A percentile compares a stretch with the other conserved stretches of the same genome.
Conservation (phyloP, 2,888 invertebrate genomes). For the Heteropelma amictum region DNA sequence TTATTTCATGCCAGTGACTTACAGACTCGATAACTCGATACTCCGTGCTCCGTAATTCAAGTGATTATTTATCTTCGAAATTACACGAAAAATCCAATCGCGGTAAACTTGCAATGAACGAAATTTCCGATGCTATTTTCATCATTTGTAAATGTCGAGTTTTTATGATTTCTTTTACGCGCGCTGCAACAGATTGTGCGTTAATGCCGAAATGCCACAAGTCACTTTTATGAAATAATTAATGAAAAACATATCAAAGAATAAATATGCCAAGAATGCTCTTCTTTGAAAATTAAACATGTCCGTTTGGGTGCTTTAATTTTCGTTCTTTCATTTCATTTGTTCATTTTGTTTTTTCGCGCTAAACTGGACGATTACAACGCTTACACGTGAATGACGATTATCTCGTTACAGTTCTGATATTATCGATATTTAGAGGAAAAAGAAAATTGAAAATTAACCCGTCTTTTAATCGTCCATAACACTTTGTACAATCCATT, state of each 20-base stretch:
- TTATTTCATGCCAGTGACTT: no score
- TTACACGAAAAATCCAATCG: no score
- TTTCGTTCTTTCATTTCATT: not conserved
- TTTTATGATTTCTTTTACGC: no score
- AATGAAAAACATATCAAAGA: not conserved
- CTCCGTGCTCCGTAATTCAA: no score
- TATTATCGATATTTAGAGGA: not conserved
- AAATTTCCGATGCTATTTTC: no score
- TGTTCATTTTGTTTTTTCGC: constrained; percentile 8
- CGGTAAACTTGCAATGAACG: no score
- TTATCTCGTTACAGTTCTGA: not conserved
- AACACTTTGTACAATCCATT: constrained; percentile 51
- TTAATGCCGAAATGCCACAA: not conserved
- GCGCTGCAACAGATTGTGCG: no score
- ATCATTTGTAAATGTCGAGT: no score
- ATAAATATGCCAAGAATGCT: not conserved
- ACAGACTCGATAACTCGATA: no score
- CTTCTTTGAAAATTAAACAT: not conserved
- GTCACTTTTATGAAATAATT: no score
- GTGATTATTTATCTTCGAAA: no score
- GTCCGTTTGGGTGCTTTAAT: not conserved
- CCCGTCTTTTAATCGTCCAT: constrained; percentile 14
- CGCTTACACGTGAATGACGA: no score
- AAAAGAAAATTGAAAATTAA: not conserved
- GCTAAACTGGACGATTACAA: constrained; percentile 21